A percentile compares a stretch with the other conserved stretches of the same genome.
These are phyloP conservation scores for Megalops cyprinoides DNA, from an alignment of 2,797 vertebrate species.

Conservation along the genomic window DNA sequence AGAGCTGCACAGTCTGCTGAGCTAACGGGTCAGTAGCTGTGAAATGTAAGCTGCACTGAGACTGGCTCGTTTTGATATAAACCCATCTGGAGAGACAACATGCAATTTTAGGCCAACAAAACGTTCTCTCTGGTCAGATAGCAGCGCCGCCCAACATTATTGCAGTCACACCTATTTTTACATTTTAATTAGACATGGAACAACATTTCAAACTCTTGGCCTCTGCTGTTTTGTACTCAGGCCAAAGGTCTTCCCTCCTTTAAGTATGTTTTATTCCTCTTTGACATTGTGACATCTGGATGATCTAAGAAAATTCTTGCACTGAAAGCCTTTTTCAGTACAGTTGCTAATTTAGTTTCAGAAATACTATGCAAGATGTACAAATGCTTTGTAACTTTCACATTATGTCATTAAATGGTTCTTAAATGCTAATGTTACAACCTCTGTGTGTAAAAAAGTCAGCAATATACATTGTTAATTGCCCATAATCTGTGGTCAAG, in stretches of 20 bases:
- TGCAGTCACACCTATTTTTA: slow-evolving; percentile 18
- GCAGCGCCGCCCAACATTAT: not conserved
- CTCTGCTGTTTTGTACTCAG: not conserved
- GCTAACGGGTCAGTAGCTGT: not conserved
- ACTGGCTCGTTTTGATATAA: not conserved
- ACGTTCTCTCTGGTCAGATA: slow-evolving; percentile 14
- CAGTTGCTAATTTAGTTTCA: not conserved
- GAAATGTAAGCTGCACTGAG: not conserved
- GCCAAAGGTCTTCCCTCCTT: too few relatives aligned
- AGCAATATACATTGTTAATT: not conserved
- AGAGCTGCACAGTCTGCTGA: not conserved
- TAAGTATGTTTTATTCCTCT: not conserved
- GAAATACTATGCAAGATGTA: not conserved
- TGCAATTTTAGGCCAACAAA: slow-evolving; percentile 15
- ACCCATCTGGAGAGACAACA: slow-evolving; percentile 1
- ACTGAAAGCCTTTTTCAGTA: not conserved
- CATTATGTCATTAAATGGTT: not conserved
- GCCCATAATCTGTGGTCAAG: slow-evolving; percentile 4
- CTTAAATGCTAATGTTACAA: too few relatives aligned
- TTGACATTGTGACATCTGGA: not conserved
- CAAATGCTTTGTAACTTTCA: not conserved
- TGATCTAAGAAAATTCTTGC: not conserved
- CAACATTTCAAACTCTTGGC: not conserved
- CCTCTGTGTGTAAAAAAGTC: too few relatives aligned
- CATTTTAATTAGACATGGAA: not conserved